A percentile compares a stretch with the other conserved stretches of the same genome.
phyloP scores from a whole-genome alignment of 2,113 vertebrate species.

The Macquaria australasica region DNA sequence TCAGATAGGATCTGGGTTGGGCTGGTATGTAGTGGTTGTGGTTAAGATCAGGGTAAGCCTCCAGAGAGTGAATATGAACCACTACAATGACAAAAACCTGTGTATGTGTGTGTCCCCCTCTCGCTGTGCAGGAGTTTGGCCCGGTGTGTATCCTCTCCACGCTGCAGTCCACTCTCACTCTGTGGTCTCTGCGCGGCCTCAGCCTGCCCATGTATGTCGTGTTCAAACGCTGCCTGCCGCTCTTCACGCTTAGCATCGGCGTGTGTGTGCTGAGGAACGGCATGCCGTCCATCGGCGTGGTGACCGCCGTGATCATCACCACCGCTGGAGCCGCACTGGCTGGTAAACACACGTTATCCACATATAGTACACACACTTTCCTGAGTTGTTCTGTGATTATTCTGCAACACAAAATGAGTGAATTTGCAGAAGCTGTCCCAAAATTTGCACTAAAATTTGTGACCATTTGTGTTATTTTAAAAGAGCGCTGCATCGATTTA shows the following conservation, averaged over 20 bases:
- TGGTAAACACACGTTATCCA: constrained; percentile 81
- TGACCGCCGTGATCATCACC: constrained; percentile 92
- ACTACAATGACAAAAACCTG: neutral
- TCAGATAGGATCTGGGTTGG: too few species aligned
- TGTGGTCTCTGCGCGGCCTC: constrained; percentile 95
- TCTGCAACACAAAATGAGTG: neutral
- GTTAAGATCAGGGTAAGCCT: neutral
- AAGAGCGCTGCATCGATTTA: too few species aligned
- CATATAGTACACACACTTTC: neutral
- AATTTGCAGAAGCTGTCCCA: neutral
- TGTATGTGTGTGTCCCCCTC: neutral
- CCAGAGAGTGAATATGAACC: neutral
- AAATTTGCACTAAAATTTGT: neutral
- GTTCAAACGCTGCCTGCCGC: constrained; percentile 96
- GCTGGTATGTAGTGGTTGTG: too few species aligned
- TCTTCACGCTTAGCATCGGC: constrained; percentile 93
- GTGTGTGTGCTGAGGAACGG: constrained; percentile 93
- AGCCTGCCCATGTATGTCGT: constrained; percentile 98
- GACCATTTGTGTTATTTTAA: too few species aligned
- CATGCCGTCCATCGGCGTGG: constrained; percentile 90
- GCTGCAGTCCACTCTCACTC: constrained; percentile 95
- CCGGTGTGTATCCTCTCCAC: constrained; percentile 91
- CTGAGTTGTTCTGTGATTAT: neutral
- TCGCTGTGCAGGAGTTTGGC: constrained; percentile 83
- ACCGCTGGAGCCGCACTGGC: constrained; percentile 93